These are phyloP conservation scores for Lasioglossum albipes DNA, from an alignment of 1,140 invertebrate species.

Conservation along the genomic window DNA sequence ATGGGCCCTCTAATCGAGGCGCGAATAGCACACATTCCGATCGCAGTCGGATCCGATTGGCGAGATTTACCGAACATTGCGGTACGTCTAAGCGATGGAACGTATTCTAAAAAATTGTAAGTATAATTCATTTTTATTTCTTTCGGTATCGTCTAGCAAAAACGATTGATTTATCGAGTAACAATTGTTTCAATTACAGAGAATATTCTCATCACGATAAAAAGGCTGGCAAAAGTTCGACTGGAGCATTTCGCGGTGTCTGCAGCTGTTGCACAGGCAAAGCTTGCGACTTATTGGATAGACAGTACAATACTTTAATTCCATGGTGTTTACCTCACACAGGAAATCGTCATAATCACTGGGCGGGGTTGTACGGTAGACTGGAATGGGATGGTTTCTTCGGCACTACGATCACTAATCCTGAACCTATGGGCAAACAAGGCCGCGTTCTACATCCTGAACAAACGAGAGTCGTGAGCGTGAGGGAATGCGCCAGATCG, in stretches of 20 bases:
- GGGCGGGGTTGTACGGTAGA: slow-evolving; percentile 87
- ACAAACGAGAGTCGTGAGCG: slow-evolving; percentile 91
- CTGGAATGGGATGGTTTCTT: slow-evolving; percentile 93
- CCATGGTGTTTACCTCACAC: slow-evolving; percentile 96
- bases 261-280: slow-evolving; percentile 87
- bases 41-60: slow-evolving; percentile 90
- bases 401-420: slow-evolving; percentile 91
- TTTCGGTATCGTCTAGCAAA: background rate
- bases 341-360: slow-evolving; percentile 92
- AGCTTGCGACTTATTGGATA: slow-evolving; percentile 86
- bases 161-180: background rate
- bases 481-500: slow-evolving; percentile 91
- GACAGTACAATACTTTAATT: slow-evolving; percentile 91
- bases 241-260: slow-evolving; percentile 87
- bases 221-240: slow-evolving; percentile 83
- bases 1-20: slow-evolving; percentile 90
- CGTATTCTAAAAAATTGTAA: slow-evolving; percentile 84
- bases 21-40: slow-evolving; percentile 89
- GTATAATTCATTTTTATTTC: slow-evolving; percentile 45
- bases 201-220: slow-evolving; percentile 87
- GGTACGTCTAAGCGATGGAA: slow-evolving; percentile 86
- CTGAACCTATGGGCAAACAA: slow-evolving; percentile 94
- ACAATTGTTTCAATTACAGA: slow-evolving; percentile 67
- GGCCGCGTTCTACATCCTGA: slow-evolving; percentile 91
- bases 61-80: slow-evolving; percentile 91